These are phyloP conservation scores for Smittia sp. DNA, from an alignment of 2,888 invertebrate genomes.

Conservation along the genomic window DNA sequence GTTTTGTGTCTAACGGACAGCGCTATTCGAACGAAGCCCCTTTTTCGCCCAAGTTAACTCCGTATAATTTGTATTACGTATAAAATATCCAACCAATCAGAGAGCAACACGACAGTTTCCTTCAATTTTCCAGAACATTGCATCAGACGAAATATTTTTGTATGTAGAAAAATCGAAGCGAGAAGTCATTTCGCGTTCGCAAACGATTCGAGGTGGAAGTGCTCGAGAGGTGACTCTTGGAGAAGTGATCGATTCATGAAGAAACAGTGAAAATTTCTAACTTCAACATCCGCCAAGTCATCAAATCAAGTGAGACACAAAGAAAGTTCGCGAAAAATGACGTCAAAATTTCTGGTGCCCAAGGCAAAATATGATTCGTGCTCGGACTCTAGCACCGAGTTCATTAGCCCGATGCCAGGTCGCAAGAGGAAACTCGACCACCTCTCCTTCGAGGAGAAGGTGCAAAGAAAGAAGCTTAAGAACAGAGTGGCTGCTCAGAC, in stretches of 20 bases:
- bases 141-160: conserved; percentile 33
- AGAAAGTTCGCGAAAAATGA: conserved; percentile 30
- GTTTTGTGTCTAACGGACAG: too few relatives aligned
- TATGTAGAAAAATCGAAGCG: conserved; percentile 16
- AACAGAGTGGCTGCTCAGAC: conserved; percentile 97
- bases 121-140: conserved; percentile 7
- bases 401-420: conserved; percentile 47
- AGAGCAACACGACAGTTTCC: conserved; percentile 19
- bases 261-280: not conserved
- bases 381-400: not conserved
- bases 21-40: too few relatives aligned
- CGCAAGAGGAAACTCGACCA: conserved; percentile 80
- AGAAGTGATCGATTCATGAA: not conserved
- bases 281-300: not conserved
- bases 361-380: not conserved
- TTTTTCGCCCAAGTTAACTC: too few relatives aligned
- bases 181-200: not conserved
- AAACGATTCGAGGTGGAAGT: not conserved
- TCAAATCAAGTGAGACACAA: conserved; percentile 15
- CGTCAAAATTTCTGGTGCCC: conserved; percentile 18
- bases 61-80: too few relatives aligned
- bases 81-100: conserved; percentile 38
- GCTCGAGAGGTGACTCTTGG: conserved; percentile 19
- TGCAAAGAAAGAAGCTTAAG: conserved; percentile 87
- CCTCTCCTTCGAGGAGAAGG: conserved; percentile 80